Evolutionary conservation across 1,140 invertebrate genomes (phyloP), one percentile per base, ranked within the genome.

Genomic region (Campoletis sonorensis): DNA sequence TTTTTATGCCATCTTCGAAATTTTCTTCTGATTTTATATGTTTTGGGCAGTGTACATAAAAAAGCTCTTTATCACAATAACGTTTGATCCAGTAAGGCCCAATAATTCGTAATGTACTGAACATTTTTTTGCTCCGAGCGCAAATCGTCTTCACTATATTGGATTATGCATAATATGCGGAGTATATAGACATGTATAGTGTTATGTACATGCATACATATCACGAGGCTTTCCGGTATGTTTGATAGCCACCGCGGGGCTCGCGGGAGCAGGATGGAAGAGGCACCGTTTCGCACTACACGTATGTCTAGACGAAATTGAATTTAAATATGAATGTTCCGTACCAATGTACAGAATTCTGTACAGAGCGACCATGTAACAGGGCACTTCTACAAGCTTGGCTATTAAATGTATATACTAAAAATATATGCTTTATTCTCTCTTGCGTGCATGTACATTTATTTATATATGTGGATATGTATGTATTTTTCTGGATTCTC

Each of bases 251-350:
- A 26, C 76, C 67, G 76, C 30, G 76, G 58, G 49, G 49, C 58
- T 67, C 76, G 76, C 33, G 30, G 76, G 7, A 70, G 26, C 72
- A 8, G n/a, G 21, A n/a, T 27, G 26, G 23, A 61, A 61, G 18
- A 70, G 27, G 15, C 61, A 27, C 18, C 51, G 23, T 77, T 67
- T 40, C 76, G 76, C 76, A 67, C 33, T 37, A 67, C 76, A 67
- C 76, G 76, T 78, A 76, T 79, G 84, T 85, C 84, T 85, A 83
- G 85, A 85, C 84, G 80, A 86, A 86, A 86, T 86, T 84, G 85
- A 86, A 86, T 86, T 86, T 83, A 86, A 86, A 86, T 86, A 86
- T 84, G 84, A 86, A 86, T 86, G 78, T 71, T 70, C 58, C 13
- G 64, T 23, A 40, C 76, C 58, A 26, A 23, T n/a, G 33, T 16